Percentiles rank a stretch among this genome's conserved stretches.
These are phyloP conservation scores for Leptodirus hochenwartii DNA, from an alignment of 2,888 invertebrate species.

Conservation along the genomic window DNA sequence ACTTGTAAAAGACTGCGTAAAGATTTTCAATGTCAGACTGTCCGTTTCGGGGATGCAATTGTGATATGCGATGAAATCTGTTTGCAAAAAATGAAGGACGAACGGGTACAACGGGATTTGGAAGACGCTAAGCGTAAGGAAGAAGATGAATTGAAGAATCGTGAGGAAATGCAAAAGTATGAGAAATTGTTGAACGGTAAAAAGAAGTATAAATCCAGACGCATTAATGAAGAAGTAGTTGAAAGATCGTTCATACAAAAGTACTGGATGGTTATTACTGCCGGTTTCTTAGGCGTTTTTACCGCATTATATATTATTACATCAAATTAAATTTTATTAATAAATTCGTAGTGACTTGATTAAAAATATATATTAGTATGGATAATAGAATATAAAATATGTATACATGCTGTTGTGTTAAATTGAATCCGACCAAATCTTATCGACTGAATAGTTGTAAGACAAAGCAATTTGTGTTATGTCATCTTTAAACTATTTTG, in stretches of 20 bases:
- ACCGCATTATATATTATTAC: too few species aligned
- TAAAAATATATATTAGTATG: too few species aligned
- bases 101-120: slow-evolving; percentile 33
- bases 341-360: too few species aligned
- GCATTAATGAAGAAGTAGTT: slow-evolving; percentile 23
- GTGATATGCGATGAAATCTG: slow-evolving; percentile 49
- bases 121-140: slow-evolving; percentile 36
- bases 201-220: slow-evolving; percentile 35
- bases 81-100: slow-evolving; percentile 33
- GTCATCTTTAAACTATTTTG: too few species aligned
- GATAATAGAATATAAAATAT: too few species aligned
- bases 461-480: too few species aligned
- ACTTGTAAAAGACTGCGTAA: slow-evolving; percentile 59
- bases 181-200: slow-evolving; percentile 54
- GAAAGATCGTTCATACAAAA: slow-evolving; percentile 24
- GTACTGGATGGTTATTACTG: slow-evolving; percentile 29
- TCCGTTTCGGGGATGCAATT: slow-evolving; percentile 29
- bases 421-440: too few species aligned
- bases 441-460: too few species aligned
- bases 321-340: too few species aligned
- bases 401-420: too few species aligned
- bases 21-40: slow-evolving; percentile 48
- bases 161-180: slow-evolving; percentile 54
- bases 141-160: slow-evolving; percentile 48
- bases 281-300: slow-evolving; percentile 14